Conservation (phyloP, 2,113 vertebrate genomes). For the Trematocara stigmaticum region DNA sequence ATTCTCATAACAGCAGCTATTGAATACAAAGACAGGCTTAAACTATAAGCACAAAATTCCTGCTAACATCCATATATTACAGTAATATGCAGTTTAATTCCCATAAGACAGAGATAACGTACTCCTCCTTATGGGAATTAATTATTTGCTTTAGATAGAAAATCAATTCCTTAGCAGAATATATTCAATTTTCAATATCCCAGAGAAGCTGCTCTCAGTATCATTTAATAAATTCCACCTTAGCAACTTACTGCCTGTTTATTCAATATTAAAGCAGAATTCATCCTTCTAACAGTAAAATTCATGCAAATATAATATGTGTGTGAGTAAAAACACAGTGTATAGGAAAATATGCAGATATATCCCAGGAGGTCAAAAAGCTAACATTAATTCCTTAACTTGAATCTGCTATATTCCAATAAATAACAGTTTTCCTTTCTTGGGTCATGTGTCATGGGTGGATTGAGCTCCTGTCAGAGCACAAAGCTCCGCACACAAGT, state of each 20-base stretch:
- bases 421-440: conserved; percentile 65
- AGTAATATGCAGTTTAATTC: conserved; percentile 23
- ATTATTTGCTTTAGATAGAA: conserved; percentile 51
- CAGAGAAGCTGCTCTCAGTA: conserved; percentile 32
- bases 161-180: conserved; percentile 43
- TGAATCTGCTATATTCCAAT: conserved; percentile 52
- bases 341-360: conserved; percentile 1
- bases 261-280: conserved; percentile 48
- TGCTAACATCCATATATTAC: conserved; percentile 8
- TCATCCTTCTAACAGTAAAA: conserved; percentile 45
- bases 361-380: conserved; percentile 12
- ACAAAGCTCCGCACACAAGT: conserved; percentile 76
- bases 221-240: conserved; percentile 52
- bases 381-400: conserved; percentile 60
- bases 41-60: conserved; percentile 3
- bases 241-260: conserved; percentile 49
- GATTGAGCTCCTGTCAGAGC: conserved; percentile 70
- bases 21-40: conserved; percentile 31
- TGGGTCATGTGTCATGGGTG: conserved; percentile 68
- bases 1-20: conserved; percentile 33
- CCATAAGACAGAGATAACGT: conserved; percentile 23
- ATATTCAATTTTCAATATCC: conserved; percentile 49
- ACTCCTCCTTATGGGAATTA: not conserved
- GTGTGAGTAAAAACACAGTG: conserved; percentile 17
- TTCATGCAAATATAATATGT: conserved; percentile 29